Conservation (phyloP, 2,113 vertebrate genomes). For the Hepsetus odoe region DNA sequence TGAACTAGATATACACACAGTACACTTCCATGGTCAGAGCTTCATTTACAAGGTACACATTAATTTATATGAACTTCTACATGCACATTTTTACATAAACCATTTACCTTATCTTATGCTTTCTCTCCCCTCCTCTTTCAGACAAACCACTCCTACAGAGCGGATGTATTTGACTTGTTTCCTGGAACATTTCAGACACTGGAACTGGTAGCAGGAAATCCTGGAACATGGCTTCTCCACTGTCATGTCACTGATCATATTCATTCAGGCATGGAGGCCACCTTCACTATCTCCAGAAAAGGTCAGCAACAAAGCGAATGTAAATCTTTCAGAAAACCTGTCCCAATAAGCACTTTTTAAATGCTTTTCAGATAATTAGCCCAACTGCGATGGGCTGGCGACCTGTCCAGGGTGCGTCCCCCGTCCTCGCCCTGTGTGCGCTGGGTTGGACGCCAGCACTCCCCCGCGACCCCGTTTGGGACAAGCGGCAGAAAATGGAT, state of each 20-base stretch:
- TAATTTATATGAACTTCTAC: not conserved
- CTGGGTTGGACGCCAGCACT: too few relatives aligned
- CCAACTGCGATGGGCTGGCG: too few relatives aligned
- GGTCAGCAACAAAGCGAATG: not conserved
- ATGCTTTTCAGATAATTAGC: too few relatives aligned
- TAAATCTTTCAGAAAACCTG: too few relatives aligned
- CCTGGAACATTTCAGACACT: constrained; percentile 91
- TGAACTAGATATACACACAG: constrained; percentile 91
- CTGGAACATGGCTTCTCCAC: constrained; percentile 92
- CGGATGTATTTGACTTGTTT: constrained; percentile 91
- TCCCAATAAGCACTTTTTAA: too few relatives aligned
- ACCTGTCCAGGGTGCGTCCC: too few relatives aligned
- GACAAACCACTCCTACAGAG: constrained; percentile 76
- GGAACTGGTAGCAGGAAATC: constrained; percentile 84
- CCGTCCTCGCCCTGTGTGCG: too few relatives aligned
- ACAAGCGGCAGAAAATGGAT: too few relatives aligned
- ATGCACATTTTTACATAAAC: not conserved
- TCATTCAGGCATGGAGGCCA: constrained; percentile 87
- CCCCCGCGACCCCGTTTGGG: too few relatives aligned
- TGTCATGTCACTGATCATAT: constrained; percentile 91
- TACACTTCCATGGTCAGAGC: constrained; percentile 92
- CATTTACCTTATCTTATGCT: not conserved
- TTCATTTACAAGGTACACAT: constrained; percentile 87
- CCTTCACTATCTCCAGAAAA: constrained; percentile 79
- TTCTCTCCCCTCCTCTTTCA: not conserved